A percentile compares a stretch with the other conserved stretches of the same genome.
phyloP scores from a whole-genome alignment of 2,797 vertebrate species.

The Zenarchopterus dispar region DNA sequence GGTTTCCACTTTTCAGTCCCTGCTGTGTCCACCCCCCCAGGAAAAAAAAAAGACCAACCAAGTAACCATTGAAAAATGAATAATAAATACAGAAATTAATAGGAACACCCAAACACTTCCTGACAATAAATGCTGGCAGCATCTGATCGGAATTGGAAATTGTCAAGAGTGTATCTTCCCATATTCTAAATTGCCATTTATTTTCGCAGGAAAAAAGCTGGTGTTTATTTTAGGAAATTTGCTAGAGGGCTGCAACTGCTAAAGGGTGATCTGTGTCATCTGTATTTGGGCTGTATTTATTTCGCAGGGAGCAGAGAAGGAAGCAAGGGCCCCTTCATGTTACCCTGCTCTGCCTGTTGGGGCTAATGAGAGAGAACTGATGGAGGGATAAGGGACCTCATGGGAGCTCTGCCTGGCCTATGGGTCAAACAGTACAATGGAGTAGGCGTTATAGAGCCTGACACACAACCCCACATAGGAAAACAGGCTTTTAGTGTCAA shows the following conservation, averaged over 20 bases:
- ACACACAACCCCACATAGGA: conserved; percentile 70
- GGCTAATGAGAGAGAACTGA: conserved; percentile 81
- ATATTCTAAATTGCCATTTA: not conserved
- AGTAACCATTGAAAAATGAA: conserved; percentile 11
- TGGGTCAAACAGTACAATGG: conserved; percentile 79
- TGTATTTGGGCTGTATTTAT: conserved; percentile 56
- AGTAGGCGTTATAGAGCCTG: conserved; percentile 74
- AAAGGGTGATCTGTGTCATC: conserved; percentile 42
- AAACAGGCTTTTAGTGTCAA: conserved; percentile 72
- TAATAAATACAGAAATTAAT: conserved; percentile 23
- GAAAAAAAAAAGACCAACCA: conserved; percentile 7
- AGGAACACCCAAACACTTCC: conserved; percentile 26
- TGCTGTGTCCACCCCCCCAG: not conserved
- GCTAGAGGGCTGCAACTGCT: conserved; percentile 11
- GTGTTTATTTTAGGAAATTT: conserved; percentile 3
- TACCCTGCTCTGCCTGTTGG: conserved; percentile 68
- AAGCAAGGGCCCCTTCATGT: conserved; percentile 59
- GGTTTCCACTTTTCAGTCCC: conserved; percentile 40
- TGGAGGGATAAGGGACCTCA: conserved; percentile 78
- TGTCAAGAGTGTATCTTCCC: too few relatives aligned
- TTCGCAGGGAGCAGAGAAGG: conserved; percentile 54
- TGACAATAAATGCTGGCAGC: not conserved
- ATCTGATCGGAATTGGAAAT: not conserved
- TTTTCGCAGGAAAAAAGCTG: not conserved
- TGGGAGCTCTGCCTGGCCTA: conserved; percentile 69